Conservation (phyloP, 23 tunicate genomes). For the Oikopleura dioica region DNA sequence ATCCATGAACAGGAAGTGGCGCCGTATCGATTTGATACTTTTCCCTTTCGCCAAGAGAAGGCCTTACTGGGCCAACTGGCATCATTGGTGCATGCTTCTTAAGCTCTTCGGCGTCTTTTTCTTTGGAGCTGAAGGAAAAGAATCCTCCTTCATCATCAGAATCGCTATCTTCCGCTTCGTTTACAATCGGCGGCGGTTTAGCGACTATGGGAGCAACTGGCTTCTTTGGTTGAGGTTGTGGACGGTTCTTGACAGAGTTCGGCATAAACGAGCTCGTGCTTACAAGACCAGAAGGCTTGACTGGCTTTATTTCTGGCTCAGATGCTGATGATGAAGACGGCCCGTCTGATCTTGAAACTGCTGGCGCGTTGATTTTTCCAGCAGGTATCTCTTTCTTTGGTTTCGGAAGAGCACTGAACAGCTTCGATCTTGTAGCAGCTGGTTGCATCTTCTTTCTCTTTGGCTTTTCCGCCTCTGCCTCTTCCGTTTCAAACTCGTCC, state of each 20-base stretch:
- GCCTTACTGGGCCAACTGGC: background rate
- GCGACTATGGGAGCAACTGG: background rate
- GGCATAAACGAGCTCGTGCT: background rate
- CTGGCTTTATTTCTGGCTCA: background rate
- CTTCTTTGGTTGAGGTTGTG: background rate
- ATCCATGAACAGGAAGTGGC: background rate
- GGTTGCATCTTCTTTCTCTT: background rate
- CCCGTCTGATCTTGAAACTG: background rate
- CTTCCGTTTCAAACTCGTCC: background rate
- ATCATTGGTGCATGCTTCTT: background rate
- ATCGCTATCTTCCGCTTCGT: background rate
- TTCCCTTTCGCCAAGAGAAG: background rate
- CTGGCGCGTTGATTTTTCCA: too few relatives aligned
- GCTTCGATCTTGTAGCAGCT: background rate
- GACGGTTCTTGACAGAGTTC: background rate
- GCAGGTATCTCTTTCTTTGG: too few relatives aligned
- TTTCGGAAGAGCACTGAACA: background rate
- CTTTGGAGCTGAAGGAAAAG: background rate
- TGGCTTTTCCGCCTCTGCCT: background rate
- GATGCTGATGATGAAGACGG: background rate
- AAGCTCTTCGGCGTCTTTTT: slow-evolving; percentile 5
- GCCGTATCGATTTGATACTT: background rate
- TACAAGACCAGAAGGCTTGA: background rate
- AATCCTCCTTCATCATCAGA: background rate
- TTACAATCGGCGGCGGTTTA: background rate